phyloP scores from a whole-genome alignment of 2,888 invertebrate species.

The Xestia xanthographa region DNA sequence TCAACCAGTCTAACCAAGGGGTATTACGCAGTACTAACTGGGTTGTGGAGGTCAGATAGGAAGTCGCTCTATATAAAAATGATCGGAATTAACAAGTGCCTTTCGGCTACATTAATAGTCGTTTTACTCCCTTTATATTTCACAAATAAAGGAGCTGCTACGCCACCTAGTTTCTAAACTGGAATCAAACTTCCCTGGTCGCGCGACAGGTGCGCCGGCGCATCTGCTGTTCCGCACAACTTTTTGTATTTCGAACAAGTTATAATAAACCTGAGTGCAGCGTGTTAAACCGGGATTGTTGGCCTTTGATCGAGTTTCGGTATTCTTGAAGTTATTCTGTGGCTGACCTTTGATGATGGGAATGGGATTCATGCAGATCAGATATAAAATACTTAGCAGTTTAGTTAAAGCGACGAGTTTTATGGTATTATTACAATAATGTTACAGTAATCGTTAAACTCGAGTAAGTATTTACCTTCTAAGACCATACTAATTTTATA shows the following conservation, averaged over 20 bases:
- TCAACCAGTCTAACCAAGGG: no score
- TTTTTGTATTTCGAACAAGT: conserved; percentile 44
- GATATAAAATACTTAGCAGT: neutral
- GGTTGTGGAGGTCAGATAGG: no score
- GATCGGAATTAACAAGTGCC: no score
- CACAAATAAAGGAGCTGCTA: neutral
- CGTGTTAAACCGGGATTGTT: conserved; percentile 29
- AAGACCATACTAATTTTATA: neutral
- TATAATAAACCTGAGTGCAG: conserved; percentile 15
- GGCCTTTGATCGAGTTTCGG: conserved; percentile 51
- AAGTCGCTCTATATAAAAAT: neutral
- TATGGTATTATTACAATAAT: neutral
- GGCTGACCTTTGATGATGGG: neutral
- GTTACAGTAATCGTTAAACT: neutral
- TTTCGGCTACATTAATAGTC: no score
- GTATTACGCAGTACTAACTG: neutral
- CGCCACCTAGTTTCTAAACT: conserved; percentile 49
- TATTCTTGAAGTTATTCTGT: conserved; percentile 8
- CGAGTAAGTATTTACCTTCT: neutral
- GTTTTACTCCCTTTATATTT: no score
- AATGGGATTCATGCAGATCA: neutral
- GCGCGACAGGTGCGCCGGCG: conserved; percentile 71
- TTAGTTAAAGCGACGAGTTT: neutral
- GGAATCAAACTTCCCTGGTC: conserved; percentile 49
- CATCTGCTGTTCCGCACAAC: conserved; percentile 69